Evolutionary conservation across 2,888 invertebrate genomes (phyloP), one percentile per base, ranked within the genome.

Genomic region (Agrotis segetum): DNA sequence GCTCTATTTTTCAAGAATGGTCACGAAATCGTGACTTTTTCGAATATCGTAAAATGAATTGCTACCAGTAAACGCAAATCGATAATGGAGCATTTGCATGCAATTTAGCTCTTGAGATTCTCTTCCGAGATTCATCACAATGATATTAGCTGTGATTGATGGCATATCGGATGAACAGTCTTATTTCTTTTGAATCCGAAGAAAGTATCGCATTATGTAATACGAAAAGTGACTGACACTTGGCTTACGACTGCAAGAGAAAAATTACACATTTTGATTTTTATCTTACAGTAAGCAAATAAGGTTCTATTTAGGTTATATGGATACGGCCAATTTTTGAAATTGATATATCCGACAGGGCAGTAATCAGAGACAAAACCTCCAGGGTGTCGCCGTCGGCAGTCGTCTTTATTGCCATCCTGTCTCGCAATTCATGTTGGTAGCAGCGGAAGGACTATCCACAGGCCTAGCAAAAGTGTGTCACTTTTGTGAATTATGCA

Each of bases 41-140:
- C 44, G 60, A 71, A 59, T 7, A 66, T 63, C 19, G 24, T 29
- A 49, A 29, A 50, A 50, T 47, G 17, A 68, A 75, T 63, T 68
- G 65, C 65, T 71, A 59, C 71, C 3, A 62, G 62, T 46, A 19
- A 67, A 63, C 49, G 47, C 40, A 40, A 46, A 55, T 66, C 53
- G 16, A 66, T 79, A 66, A 46, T 49, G 29, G 67, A 71, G 21
- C 13, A 66, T 67, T 67, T 64, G 59, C 70, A 67, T 74, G 74
- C 60, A 69, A 69, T 63, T 64, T 53, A 66, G 47, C 21, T 52
- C 5, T 69, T 56, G 17, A 74, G 19, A 64, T 68, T 63, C 60
- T 50, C 72, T 63, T 55, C 50, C 11, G 55, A 68, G 24, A 69
- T 73, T 49, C 0, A 58, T 59, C 61, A 61, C 52, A 56, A 40